These are phyloP conservation scores for Amphipyra berbera DNA, from an alignment of 2,888 invertebrate genomes.

Conservation along the genomic window DNA sequence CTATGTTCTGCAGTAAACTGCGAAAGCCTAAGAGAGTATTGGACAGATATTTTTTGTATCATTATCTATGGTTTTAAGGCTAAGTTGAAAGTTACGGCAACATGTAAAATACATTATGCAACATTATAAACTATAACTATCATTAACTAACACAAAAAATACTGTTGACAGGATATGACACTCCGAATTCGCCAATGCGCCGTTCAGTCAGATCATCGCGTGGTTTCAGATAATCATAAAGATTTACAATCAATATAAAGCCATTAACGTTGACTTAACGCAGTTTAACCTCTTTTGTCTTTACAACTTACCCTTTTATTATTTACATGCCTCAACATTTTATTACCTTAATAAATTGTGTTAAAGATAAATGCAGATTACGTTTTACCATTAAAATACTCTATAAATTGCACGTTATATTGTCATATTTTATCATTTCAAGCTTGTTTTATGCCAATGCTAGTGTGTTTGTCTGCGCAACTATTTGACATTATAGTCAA, in stretches of 20 bases:
- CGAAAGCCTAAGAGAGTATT: too few species aligned
- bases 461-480: constrained; percentile 5
- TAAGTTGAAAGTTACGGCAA: too few species aligned
- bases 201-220: neutral
- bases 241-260: constrained; percentile 37
- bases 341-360: constrained; percentile 50
- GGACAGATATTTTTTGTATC: too few species aligned
- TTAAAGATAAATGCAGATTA: constrained; percentile 48
- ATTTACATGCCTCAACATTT: constrained; percentile 36
- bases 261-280: constrained; percentile 17
- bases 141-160: too few species aligned
- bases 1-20: too few species aligned
- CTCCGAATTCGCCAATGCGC: neutral
- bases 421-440: constrained; percentile 33
- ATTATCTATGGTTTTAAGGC: too few species aligned
- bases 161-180: too few species aligned
- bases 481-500: constrained; percentile 1
- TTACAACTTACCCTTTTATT: constrained; percentile 48
- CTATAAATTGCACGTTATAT: constrained; percentile 35
- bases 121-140: too few species aligned
- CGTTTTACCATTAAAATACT: constrained; percentile 47
- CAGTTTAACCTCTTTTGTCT: constrained; percentile 39
- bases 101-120: too few species aligned
- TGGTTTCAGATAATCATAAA: constrained; percentile 13
- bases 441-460: constrained; percentile 26